Evolutionary conservation across 1,140 invertebrate genomes (phyloP), one percentile per base, ranked within the genome.

Genomic region (Tribolium castaneum): DNA sequence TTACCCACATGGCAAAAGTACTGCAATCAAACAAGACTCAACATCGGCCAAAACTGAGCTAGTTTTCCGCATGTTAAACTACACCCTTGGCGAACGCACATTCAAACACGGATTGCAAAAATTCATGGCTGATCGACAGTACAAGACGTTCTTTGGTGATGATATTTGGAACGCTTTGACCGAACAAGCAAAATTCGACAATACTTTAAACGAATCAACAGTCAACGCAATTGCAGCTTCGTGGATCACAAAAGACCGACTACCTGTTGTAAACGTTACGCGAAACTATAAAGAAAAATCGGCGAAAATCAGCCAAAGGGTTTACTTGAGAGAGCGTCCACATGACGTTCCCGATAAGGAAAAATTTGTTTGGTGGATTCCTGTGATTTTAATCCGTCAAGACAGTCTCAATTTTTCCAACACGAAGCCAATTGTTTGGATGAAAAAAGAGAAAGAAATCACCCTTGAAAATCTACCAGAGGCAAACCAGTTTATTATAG

Each of bases 11-110:
- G 93, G 92, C 0, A 89, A 92, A 49, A 92, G 92, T 56, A 92
- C 91, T 2, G 92, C 91, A 39, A 93, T 94, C 86, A 93, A 93
- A 82, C 90, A 93, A 80, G 92, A 94, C 82, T 92, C 92, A 0
- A 89, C 89, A 3, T 91, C 90, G 22, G 90, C 90, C 6, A 93
- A 93, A 87, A 92, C 94, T n/a, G 95, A 96, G 77, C 89, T 97
- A n/a, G 89, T 98, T 6, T 94, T 99, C 82, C 89, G 97, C 49
- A 99, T 99, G 97, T 92, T 99, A 84, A 94, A 96, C 82, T 93
- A 94, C 81, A 96, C 96, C 3, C 88, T 99, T 5, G 94, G 95
- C 3, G 90, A 92, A 56, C 87, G 91, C 3, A 93, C 93, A 0
- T 98, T 99, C 86, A 92, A 90, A 80, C 90, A 90, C 78, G 95